phyloP scores from a whole-genome alignment of 2,888 invertebrate species.

The Andrena bicolor region DNA sequence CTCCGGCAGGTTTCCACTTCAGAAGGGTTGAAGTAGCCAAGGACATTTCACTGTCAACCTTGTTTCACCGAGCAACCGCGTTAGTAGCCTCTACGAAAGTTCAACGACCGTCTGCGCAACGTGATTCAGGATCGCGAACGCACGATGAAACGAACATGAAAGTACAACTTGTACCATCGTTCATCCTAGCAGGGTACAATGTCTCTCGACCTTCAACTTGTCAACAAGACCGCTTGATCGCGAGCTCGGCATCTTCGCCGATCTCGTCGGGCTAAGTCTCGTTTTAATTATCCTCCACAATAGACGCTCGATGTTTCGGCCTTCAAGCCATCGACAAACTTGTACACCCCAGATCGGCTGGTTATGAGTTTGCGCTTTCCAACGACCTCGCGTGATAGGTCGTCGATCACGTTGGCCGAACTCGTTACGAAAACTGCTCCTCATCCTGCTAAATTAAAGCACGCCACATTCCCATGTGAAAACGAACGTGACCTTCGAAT shows the following conservation, averaged over 20 bases:
- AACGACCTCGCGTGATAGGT: slow-evolving; percentile 1
- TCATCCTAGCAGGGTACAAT: background rate
- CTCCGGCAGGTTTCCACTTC: background rate
- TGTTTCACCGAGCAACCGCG: background rate
- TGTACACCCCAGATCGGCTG: background rate
- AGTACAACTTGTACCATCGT: background rate
- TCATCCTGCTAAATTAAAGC: background rate
- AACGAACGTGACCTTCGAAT: background rate
- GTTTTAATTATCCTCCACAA: background rate
- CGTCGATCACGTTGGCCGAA: background rate
- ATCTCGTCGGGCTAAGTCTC: background rate
- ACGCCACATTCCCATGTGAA: background rate
- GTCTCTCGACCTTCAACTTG: background rate
- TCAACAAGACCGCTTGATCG: background rate
- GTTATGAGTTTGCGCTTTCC: slow-evolving; percentile 5
- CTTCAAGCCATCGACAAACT: background rate
- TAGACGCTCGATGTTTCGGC: background rate
- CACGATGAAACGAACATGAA: background rate
- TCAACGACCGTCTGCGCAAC: background rate
- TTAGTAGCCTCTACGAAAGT: background rate
- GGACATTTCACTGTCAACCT: slow-evolving; percentile 1
- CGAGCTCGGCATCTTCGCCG: background rate
- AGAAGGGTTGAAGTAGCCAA: background rate
- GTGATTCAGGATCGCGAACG: background rate
- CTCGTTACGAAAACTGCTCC: background rate